Evolutionary conservation across 2,797 vertebrate species (phyloP).

Genomic region (Enteromius mattozi): DNA sequence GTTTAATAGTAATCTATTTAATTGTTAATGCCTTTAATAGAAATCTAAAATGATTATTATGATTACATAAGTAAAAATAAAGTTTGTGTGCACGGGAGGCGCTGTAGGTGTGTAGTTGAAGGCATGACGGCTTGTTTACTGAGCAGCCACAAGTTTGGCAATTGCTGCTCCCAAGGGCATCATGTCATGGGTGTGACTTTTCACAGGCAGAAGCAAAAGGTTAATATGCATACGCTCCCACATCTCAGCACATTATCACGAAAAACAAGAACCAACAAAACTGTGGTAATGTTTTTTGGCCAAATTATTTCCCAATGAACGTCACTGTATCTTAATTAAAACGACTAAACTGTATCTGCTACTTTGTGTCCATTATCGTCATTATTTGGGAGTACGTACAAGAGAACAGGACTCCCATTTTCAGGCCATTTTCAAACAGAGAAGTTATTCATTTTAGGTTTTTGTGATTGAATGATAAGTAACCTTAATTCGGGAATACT

Average conservation of each 20-base stretch:
- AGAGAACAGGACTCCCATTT: constrained; percentile 3
- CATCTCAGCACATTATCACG: not conserved
- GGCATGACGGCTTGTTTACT: not conserved
- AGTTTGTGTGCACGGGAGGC: not conserved
- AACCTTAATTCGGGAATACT: not conserved
- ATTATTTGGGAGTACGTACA: not conserved
- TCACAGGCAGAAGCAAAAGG: constrained; percentile 33
- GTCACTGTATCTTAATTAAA: not conserved
- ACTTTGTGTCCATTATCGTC: not conserved
- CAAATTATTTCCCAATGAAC: not conserved
- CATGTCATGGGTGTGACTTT: constrained; percentile 42
- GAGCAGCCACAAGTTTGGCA: constrained; percentile 14
- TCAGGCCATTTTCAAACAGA: constrained; percentile 13
- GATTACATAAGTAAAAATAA: not conserved
- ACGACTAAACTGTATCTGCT: not conserved
- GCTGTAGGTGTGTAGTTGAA: not conserved
- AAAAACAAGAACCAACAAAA: not conserved
- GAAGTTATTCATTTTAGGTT: not conserved
- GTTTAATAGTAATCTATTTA: not conserved
- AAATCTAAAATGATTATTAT: not conserved
- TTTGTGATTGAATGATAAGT: not conserved
- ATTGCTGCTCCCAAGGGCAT: constrained; percentile 21
- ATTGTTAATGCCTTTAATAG: not conserved
- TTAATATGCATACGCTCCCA: not conserved
- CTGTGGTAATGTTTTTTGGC: too few relatives aligned